Base-by-base conservation (phyloP, 1,140 invertebrate genomes). In the Zaprionus ghesquierei region DNA sequence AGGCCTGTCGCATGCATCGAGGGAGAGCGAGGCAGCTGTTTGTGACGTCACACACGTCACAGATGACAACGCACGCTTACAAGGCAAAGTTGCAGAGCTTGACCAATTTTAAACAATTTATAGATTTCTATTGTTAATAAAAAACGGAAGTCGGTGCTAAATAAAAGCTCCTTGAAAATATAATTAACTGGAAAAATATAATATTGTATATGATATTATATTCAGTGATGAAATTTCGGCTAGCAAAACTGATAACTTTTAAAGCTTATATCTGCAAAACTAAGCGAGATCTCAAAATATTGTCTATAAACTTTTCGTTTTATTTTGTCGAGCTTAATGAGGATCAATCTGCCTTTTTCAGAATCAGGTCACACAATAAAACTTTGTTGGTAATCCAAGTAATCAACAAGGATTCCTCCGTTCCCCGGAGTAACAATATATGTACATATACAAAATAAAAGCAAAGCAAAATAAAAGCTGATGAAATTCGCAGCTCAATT, bases 1-100 rank as follows among this genome's bases (percentile, higher is more conserved):
- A 41, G 35, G 35, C 35, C 8, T 38, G 5, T 13, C 1, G 23
- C 44, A 29, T 35, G 46, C 27, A 8, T n/a, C n/a, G n/a, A n/a
- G n/a, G n/a, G 29, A 27, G 29, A 50, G 29, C 44, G 41, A 22
- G 25, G 9, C 44, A 31, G 18, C 41, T 20, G 41, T 46, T 41
- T 33, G 61, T 63, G 61, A 63, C 61, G 61, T 63, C 61, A 63
- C 50, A 23, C 18, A 15, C 18, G 38, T 63, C 61, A 63, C 50
- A 27, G 25, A 23, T 20, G 38, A n/a, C 20, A 23, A 51, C 20
- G 49, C 22, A 23, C 22, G 22, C 13, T 10, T 15, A 25, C 49
- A 51, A 25, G 49, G 49, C 23, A 25, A 23, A 51, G 49, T 23
- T 22, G n/a, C 3, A 6, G 6, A 46, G 18, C 41, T 18, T 46